Percentiles rank a stretch among this genome's conserved stretches.
Conservation (phyloP, 2,113 vertebrate genomes). For the Sminthopsis crassicaudata region DNA sequence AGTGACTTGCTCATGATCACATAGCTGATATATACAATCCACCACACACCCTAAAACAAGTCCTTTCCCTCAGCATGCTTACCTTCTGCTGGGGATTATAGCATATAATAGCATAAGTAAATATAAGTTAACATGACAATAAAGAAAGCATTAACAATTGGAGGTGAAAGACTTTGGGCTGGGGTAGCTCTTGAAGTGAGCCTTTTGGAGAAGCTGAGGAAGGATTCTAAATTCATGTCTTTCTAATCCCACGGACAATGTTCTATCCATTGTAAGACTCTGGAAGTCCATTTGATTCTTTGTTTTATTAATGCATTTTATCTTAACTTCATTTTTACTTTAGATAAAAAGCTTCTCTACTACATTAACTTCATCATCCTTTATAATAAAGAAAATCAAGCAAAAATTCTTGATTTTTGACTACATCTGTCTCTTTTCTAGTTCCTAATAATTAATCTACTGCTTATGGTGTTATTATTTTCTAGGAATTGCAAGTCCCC, state of each 20-base stretch:
- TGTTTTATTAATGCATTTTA: neutral
- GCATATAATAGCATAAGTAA: neutral
- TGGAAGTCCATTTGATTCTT: neutral
- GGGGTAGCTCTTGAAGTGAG: neutral
- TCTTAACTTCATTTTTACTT: neutral
- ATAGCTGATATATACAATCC: neutral
- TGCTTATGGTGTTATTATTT: constrained; percentile 56
- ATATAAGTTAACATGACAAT: neutral
- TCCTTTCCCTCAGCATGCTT: neutral
- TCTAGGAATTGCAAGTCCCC: constrained; percentile 84
- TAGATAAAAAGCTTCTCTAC: neutral
- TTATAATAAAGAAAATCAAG: neutral
- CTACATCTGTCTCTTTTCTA: neutral
- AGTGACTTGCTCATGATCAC: neutral
- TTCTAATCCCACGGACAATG: neutral
- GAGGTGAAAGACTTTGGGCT: neutral
- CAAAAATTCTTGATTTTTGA: neutral
- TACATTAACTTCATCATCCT: neutral
- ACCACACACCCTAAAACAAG: neutral
- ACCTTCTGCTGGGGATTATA: neutral
- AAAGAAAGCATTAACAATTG: neutral
- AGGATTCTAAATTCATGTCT: neutral
- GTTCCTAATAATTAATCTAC: constrained; percentile 23
- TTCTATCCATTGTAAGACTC: neutral
- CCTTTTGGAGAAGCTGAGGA: neutral